Base-by-base conservation (phyloP, 2,113 vertebrate species). In the Urocitellus parryii region DNA sequence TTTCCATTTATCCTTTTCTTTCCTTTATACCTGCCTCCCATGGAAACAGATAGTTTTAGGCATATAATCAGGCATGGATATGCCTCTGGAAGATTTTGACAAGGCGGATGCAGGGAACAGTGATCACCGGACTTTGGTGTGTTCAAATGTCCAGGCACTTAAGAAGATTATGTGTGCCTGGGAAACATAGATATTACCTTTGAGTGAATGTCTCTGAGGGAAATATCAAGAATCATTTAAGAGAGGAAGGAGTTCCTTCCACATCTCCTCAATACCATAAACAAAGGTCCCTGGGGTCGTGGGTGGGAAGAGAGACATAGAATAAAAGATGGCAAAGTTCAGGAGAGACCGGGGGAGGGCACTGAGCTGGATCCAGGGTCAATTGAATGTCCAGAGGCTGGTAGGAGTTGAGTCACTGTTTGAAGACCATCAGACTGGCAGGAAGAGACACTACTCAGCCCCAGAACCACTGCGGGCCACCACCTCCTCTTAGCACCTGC, bases 341-440 rank as follows among this genome's bases (percentile, higher is more conserved):
- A 51, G 8, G 12, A 77, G 16, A 17, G 7, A 12, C 20, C 32
- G 12, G 2, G 1, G 17, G 20, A 56, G 53, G 8, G 16, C 14
- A 4, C 1, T 1, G 10, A 72, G 22, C 0, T 5, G n/a, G 1
- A 25, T 16, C 20, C n/a, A 29, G 22, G 4, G 1, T 0, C 0
- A 27, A 20, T 1, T 22, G 61, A 51, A 72, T 10, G 34, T 14
- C 11, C 24, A 4, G 39, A 68, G 58, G 14, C 4, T 27, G 16
- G 11, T 37, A 27, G 10, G 22, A 29, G 1, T 1, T 12, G 42
- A 63, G n/a, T 51, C 27, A 29, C 9, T 24, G 14, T 79, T 48
- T 80, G 73, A 37, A 72, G 73, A 39, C 10, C 0, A 8, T 4
- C 34, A 13, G 9, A 2, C 2, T 7, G 17, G 10, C 61, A 80